phyloP scores from a whole-genome alignment of 2,113 vertebrate genomes.

The Taurulus bubalis region DNA sequence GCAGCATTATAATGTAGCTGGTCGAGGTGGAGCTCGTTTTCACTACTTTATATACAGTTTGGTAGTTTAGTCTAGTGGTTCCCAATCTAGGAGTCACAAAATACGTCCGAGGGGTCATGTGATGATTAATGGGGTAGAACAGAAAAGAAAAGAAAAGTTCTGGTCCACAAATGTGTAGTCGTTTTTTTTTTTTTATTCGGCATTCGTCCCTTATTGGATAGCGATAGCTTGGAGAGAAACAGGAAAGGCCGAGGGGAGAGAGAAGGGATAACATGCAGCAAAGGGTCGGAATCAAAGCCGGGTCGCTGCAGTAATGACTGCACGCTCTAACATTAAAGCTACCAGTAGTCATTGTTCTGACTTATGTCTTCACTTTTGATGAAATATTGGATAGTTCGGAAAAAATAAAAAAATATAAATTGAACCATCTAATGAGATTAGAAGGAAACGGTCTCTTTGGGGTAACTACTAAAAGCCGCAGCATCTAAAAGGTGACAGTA shows the following conservation, averaged over 20 bases:
- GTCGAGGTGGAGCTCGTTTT: background rate
- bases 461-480: background rate
- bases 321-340: background rate
- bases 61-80: background rate
- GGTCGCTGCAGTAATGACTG: background rate
- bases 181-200: background rate
- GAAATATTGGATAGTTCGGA: background rate
- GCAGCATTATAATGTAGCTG: background rate
- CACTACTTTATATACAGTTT: background rate
- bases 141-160: background rate
- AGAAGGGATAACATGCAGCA: background rate
- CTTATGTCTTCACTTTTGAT: conserved; percentile 3
- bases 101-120: conserved; percentile 8
- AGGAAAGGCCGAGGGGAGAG: background rate
- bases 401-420: no score
- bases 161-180: background rate
- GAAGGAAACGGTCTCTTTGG: background rate
- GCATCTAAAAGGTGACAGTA: background rate
- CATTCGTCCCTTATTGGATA: background rate
- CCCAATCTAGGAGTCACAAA: background rate
- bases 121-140: conserved; percentile 24
- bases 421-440: background rate
- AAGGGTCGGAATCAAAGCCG: background rate
- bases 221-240: background rate
- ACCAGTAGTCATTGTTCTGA: background rate